Conservation (phyloP, 2,113 vertebrate genomes). For the Eubucco bourcierii region DNA sequence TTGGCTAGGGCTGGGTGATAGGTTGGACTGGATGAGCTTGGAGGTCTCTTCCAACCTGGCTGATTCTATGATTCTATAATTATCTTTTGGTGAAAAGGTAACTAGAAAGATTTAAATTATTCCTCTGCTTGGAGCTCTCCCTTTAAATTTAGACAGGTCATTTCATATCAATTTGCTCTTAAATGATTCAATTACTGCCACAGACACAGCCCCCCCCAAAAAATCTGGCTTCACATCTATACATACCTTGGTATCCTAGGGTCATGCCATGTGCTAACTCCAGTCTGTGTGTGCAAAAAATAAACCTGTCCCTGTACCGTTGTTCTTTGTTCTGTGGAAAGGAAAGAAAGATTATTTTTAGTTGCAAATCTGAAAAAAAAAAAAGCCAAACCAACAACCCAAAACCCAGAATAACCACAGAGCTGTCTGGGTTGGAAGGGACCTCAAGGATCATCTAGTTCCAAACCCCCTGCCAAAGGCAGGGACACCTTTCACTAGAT, state of each 20-base stretch:
- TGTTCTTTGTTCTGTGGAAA: slow-evolving; percentile 85
- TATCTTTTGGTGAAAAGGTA: not conserved
- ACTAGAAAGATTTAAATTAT: not conserved
- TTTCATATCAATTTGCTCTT: not conserved
- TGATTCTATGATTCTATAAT: too few species aligned
- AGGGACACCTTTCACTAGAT: too few species aligned
- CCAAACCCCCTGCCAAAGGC: too few species aligned
- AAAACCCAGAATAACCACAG: not conserved
- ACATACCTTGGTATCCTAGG: slow-evolving; percentile 93
- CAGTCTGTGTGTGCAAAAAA: slow-evolving; percentile 97
- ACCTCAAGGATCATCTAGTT: too few species aligned
- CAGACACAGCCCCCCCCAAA: rapidly evolving
- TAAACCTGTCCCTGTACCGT: slow-evolving; percentile 97
- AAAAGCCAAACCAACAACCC: too few species aligned
- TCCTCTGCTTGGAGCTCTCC: not conserved
- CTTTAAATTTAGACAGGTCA: not conserved
- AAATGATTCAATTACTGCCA: not conserved
- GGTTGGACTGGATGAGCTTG: too few species aligned
- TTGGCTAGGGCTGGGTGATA: too few species aligned
- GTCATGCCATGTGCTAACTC: slow-evolving; percentile 97
- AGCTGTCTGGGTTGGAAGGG: too few species aligned
- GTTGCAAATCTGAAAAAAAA: not conserved
- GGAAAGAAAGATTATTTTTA: not conserved
- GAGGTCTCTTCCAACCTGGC: too few species aligned
- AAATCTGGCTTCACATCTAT: rapidly evolving